Evolutionary conservation across 2,113 vertebrate genomes (phyloP).

Genomic region (Andinoacara biseriatus): DNA sequence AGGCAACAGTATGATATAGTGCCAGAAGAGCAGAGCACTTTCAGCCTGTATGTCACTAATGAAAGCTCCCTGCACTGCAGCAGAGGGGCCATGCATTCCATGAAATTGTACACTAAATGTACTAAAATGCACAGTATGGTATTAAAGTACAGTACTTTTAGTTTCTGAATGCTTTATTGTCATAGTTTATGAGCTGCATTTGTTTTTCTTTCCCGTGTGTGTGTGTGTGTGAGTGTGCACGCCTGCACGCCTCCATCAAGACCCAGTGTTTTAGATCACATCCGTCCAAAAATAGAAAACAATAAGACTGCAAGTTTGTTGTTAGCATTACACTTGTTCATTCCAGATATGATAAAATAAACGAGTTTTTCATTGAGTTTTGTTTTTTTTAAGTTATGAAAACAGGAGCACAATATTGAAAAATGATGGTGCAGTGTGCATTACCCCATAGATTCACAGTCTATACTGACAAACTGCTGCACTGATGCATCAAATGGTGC

Average conservation of each 20-base stretch:
- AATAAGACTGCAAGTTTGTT: background rate
- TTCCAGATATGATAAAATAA: slow-evolving; percentile 29
- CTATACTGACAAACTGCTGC: background rate
- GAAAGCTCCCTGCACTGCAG: background rate
- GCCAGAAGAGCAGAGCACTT: background rate
- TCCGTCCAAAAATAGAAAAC: background rate
- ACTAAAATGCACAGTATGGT: background rate
- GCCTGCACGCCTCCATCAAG: background rate
- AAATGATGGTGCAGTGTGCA: too few species aligned
- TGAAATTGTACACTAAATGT: background rate
- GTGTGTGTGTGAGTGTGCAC: slow-evolving; percentile 1
- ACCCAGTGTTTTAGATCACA: background rate
- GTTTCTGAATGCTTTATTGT: background rate
- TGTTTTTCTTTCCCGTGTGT: slow-evolving; percentile 21
- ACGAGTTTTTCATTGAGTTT: slow-evolving; percentile 21
- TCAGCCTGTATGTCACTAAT: background rate
- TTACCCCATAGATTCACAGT: background rate
- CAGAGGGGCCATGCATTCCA: background rate
- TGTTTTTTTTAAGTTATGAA: background rate
- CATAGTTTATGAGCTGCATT: slow-evolving; percentile 16
- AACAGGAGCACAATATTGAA: too few species aligned
- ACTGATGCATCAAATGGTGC: background rate
- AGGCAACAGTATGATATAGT: background rate
- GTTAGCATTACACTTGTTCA: background rate
- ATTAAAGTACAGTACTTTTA: background rate